Base-by-base conservation (phyloP, 2,888 invertebrate genomes). In the Drosophila diplacantha region DNA sequence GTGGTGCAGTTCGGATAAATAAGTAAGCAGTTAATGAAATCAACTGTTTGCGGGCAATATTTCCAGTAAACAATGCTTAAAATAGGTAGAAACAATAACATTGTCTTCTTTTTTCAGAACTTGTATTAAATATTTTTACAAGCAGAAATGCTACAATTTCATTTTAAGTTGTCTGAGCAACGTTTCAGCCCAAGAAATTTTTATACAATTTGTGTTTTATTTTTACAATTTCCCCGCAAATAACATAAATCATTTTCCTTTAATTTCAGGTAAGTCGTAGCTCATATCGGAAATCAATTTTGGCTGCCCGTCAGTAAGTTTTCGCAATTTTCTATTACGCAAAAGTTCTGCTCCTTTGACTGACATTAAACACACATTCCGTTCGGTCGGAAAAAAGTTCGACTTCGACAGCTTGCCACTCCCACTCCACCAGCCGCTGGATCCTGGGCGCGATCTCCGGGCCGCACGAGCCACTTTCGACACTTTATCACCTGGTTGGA, bases 401-500 rank as follows among this genome's bases (percentile, higher is more conserved):
- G 34, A 18, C 29, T 29, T 49, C 39, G 6, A 41, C 29, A n/a
- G 29, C 55, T 29, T n/a, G 55, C 54, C 39, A 43, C n/a, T 44
- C 2, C 14, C 41, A n/a, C 18, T 26, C 26, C 26, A 31, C 22
- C 26, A 16, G 31, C 22, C n/a, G n/a, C n/a, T n/a, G n/a, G n/a
- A n/a, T n/a, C n/a, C n/a, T n/a, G n/a, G n/a, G n/a, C n/a, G 32
- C 47, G 43, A 29, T 44, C 20, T 34, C 26, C 37, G 18, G 11
- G 5, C 54, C 7, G 4, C 20, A 12, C 16, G 26, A 26, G 26
- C 32, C 76, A 73, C 76, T 73, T 63, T 76, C 70, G 77, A 68
- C 77, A 75, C 70, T 77, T 81, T 81, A 79, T 79, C 78, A 79
- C 78, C 78, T 81, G 82, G 73, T 73, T 71, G 71, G 76, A 60